phyloP scores from a whole-genome alignment of 2,797 vertebrate species.

The Micropoecilia bifurca region DNA sequence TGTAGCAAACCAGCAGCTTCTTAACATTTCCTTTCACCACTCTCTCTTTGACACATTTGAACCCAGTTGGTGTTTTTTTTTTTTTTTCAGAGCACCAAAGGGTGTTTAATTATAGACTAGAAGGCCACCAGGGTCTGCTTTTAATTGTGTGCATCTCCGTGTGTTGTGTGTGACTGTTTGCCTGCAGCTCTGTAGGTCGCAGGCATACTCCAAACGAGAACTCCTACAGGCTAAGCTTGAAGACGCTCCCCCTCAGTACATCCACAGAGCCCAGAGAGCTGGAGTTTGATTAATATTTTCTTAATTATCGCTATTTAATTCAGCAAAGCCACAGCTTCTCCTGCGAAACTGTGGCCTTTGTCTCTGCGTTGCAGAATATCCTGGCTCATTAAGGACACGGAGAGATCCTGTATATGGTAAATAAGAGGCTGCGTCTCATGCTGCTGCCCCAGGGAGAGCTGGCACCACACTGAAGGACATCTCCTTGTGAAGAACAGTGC shows the following conservation, averaged over 20 bases:
- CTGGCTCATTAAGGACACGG: conserved; percentile 74
- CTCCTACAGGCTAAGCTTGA: conserved; percentile 82
- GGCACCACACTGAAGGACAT: conserved; percentile 80
- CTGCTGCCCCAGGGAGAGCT: conserved; percentile 66
- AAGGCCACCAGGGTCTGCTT: conserved; percentile 73
- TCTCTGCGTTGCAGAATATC: conserved; percentile 61
- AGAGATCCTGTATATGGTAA: conserved; percentile 79
- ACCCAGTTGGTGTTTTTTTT: conserved; percentile 51
- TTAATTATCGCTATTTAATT: conserved; percentile 85
- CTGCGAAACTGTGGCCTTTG: conserved; percentile 63
- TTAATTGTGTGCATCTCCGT: conserved; percentile 73
- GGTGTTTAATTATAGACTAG: conserved; percentile 84
- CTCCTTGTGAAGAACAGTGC: conserved; percentile 71
- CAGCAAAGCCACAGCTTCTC: conserved; percentile 60
- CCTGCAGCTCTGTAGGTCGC: conserved; percentile 72
- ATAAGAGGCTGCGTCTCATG: conserved; percentile 71
- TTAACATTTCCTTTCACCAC: conserved; percentile 41
- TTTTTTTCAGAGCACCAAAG: conserved; percentile 60
- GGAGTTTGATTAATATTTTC: conserved; percentile 82
- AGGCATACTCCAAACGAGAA: conserved; percentile 72
- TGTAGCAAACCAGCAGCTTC: conserved; percentile 52
- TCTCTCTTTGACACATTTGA: conserved; percentile 67
- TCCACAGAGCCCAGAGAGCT: conserved; percentile 57
- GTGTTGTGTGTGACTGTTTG: conserved; percentile 53
- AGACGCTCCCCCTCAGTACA: conserved; percentile 67